Evolutionary conservation across 1,140 invertebrate species (phyloP).

Genomic region (Onthophagus taurus): DNA sequence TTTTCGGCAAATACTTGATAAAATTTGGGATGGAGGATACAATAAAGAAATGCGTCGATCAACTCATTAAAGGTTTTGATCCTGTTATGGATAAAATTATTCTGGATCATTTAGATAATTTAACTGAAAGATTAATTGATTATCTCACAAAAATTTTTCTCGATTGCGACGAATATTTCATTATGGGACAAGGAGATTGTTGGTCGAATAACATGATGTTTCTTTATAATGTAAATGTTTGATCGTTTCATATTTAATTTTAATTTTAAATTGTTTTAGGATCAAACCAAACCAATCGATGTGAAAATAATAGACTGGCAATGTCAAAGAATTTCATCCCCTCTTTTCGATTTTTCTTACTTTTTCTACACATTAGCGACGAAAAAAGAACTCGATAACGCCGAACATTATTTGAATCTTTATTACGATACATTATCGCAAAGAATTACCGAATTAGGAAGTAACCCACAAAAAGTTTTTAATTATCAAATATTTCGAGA

Average conservation of each 20-base stretch:
- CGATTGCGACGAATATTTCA: constrained; percentile 15
- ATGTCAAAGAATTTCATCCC: constrained; percentile 44
- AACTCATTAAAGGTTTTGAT: background rate
- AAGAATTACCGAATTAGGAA: constrained; percentile 36
- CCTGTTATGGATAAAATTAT: constrained; percentile 4
- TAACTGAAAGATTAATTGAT: background rate
- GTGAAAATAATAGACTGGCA: constrained; percentile 48
- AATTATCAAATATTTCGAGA: constrained; percentile 20
- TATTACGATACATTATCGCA: constrained; percentile 43
- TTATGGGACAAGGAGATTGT: constrained; percentile 44
- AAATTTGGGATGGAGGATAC: background rate
- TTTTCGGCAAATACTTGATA: background rate
- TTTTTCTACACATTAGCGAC: constrained; percentile 47
- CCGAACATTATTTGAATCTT: constrained; percentile 40
- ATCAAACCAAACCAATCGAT: too few species aligned
- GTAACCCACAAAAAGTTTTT: constrained; percentile 37
- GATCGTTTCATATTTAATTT: too few species aligned
- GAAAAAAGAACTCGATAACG: constrained; percentile 37
- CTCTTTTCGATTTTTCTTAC: constrained; percentile 47
- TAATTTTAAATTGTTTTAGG: too few species aligned
- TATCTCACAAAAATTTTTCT: background rate
- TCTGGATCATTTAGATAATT: background rate
- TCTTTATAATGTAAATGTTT: constrained; percentile 37
- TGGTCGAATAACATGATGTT: constrained; percentile 49
- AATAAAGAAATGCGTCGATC: background rate